Evolutionary conservation across 1,140 invertebrate genomes (phyloP), one percentile per base, ranked within the genome.

Genomic region (Penaeus japonicus): DNA sequence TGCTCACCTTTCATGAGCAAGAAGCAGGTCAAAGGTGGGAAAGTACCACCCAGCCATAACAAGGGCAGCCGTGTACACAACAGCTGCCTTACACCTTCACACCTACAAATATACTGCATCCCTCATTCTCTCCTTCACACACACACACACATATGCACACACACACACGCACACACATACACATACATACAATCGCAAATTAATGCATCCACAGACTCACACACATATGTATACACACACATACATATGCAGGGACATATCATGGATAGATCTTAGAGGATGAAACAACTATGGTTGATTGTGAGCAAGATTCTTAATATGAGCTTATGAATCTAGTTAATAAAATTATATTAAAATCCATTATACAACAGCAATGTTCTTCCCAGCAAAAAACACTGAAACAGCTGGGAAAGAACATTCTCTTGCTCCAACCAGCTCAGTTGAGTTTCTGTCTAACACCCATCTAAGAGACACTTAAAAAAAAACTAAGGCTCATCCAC

Each of bases 41-140:
- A 77, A 70, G 54, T 55, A n/a, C 65, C 79, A 83, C 53, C 70
- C 39, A 73, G 22, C 65, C 27, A 82, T 53, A 88, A 88, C 83
- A 83, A 77, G 75, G 82, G 55, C 65, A 88, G 86, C 86, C 86
- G 70, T 88, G 86, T 83, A 82, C 80, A 88, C 80, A 81, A 57
- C n/a, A 83, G 65, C 86, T 70, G 77, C 80, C 59, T 88, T 65
- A 57, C 39, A 83, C 65, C 80, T 83, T 85, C 73, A 79, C 79
- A 83, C 77, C 57, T 78, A 80, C 70, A 86, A 35, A 62, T 59
- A 80, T 47, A 47, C 47, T 47, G 47, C 15, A 47, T 47, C 5
- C 47, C 30, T 82, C 79, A 83, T 65, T 54, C 86, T 83, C 80
- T 83, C 75, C 82, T 80, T 88, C 53, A 55, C 62, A 73, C 70